These are phyloP conservation scores for Coenobita brevimanus DNA, from an alignment of 1,140 invertebrate genomes.

Conservation along the genomic window DNA sequence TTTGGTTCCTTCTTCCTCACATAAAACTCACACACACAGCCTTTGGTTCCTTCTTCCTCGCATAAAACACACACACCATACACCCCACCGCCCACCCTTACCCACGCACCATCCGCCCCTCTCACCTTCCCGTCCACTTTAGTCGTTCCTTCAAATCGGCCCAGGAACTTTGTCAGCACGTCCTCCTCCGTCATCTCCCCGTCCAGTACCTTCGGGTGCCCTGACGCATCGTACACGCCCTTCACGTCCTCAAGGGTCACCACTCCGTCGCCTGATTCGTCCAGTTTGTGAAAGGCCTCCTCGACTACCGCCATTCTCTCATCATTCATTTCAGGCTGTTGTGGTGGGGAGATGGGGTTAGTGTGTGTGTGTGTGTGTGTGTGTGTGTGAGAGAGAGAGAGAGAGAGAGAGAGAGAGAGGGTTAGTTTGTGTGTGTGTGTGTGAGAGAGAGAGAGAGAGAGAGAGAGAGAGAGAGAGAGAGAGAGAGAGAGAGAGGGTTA, in stretches of 20 bases:
- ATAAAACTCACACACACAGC: too few relatives aligned
- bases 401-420: conserved; percentile 71
- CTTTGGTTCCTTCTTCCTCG: too few relatives aligned
- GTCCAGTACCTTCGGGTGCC: conserved; percentile 72
- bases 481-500: too few relatives aligned
- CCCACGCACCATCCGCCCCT: too few relatives aligned
- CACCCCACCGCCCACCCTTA: too few relatives aligned
- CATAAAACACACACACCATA: too few relatives aligned
- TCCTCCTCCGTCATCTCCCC: conserved; percentile 92
- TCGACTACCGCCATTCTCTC: conserved; percentile 83
- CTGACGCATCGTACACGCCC: conserved; percentile 83
- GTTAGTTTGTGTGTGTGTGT: too few relatives aligned
- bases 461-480: too few relatives aligned
- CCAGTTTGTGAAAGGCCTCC: conserved; percentile 91
- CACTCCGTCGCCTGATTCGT: conserved; percentile 88
- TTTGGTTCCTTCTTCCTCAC: too few relatives aligned
- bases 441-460: too few relatives aligned
- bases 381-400: conserved; percentile 92
- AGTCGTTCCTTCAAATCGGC: conserved; percentile 86
- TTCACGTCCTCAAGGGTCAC: conserved; percentile 90
- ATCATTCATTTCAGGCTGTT: conserved; percentile 90
- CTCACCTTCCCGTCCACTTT: conserved; percentile 86
- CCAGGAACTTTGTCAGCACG: conserved; percentile 88
- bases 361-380: conserved; percentile 88
- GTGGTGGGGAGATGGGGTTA: not conserved